phyloP scores from a whole-genome alignment of 1,140 invertebrate species.

The Oedothorax gibbosus region DNA sequence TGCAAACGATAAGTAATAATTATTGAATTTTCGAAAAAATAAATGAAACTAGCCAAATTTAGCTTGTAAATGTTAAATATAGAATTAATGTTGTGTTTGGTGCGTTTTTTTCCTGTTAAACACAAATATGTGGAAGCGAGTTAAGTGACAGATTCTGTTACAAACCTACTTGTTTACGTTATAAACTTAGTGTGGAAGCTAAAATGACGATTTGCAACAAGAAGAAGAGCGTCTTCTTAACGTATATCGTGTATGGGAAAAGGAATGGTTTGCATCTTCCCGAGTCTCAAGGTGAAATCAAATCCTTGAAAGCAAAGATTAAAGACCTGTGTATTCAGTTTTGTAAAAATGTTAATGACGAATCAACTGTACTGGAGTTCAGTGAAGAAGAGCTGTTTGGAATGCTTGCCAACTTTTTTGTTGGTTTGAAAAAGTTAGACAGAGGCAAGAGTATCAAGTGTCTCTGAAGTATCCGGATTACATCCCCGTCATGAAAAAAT shows the following conservation, averaged over 20 bases:
- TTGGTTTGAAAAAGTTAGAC: constrained; percentile 69
- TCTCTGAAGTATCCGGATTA: constrained; percentile 73
- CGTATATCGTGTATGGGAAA: constrained; percentile 70
- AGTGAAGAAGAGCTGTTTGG: constrained; percentile 70
- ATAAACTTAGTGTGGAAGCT: too few species aligned
- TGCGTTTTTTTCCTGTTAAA: too few species aligned
- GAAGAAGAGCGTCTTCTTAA: constrained; percentile 70
- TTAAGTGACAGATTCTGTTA: too few species aligned
- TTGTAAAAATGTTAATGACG: constrained; percentile 72
- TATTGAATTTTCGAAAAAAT: too few species aligned
- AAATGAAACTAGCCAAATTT: too few species aligned
- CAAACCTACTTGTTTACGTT: too few species aligned
- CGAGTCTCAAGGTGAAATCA: constrained; percentile 69
- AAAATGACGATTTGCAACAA: constrained; percentile 64
- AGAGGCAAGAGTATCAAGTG: constrained; percentile 70
- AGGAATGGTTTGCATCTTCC: constrained; percentile 73
- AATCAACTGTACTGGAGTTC: constrained; percentile 71
- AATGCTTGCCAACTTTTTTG: constrained; percentile 70
- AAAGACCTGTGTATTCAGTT: constrained; percentile 72
- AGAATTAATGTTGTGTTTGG: too few species aligned
- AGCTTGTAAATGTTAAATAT: too few species aligned
- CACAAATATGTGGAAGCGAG: too few species aligned
- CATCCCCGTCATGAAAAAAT: constrained; percentile 73
- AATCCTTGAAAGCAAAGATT: constrained; percentile 71
- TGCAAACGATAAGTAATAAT: too few species aligned